Evolutionary conservation across 2,797 vertebrate species (phyloP).

Genomic region (Tachyglossus aculeatus): DNA sequence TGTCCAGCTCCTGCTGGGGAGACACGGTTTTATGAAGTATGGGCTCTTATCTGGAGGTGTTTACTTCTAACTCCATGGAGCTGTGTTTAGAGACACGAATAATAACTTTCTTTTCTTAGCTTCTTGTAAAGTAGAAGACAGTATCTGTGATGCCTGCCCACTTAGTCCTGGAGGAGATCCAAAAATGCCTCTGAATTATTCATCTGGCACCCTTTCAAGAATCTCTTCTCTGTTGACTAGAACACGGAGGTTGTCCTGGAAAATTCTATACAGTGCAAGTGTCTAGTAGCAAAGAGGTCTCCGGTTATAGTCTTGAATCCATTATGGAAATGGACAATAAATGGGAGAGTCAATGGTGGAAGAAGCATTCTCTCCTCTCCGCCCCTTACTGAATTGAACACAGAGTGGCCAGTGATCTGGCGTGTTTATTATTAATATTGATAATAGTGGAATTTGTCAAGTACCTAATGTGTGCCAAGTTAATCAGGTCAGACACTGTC

Average conservation of each 20-base stretch:
- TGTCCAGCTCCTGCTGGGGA: not conserved
- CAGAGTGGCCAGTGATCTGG: too few relatives aligned
- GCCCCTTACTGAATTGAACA: too few relatives aligned
- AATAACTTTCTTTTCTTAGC: slow-evolving; percentile 11
- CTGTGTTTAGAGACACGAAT: slow-evolving; percentile 43
- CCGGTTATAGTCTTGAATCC: not conserved
- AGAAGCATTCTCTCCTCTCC: too few relatives aligned
- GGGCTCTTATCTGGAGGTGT: not conserved
- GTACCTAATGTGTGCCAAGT: too few relatives aligned
- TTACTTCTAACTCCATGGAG: slow-evolving; percentile 40
- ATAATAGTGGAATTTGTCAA: too few relatives aligned
- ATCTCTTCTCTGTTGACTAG: slow-evolving; percentile 16
- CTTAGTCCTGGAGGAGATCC: slow-evolving; percentile 53
- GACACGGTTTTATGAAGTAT: slow-evolving; percentile 35
- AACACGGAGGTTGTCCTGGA: not conserved
- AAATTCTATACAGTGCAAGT: not conserved
- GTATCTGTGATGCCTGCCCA: slow-evolving; percentile 33
- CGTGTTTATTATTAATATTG: too few relatives aligned
- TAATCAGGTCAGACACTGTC: too few relatives aligned
- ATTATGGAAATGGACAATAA: not conserved
- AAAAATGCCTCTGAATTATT: slow-evolving; percentile 55
- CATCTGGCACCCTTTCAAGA: slow-evolving; percentile 46
- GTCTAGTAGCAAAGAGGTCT: not conserved
- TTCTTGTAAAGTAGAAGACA: slow-evolving; percentile 43
- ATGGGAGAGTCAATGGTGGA: slow-evolving; percentile 3